A percentile compares a stretch with the other conserved stretches of the same genome.
phyloP scores from a whole-genome alignment of 1,140 invertebrate species.

The Cotesia vestalis region DNA sequence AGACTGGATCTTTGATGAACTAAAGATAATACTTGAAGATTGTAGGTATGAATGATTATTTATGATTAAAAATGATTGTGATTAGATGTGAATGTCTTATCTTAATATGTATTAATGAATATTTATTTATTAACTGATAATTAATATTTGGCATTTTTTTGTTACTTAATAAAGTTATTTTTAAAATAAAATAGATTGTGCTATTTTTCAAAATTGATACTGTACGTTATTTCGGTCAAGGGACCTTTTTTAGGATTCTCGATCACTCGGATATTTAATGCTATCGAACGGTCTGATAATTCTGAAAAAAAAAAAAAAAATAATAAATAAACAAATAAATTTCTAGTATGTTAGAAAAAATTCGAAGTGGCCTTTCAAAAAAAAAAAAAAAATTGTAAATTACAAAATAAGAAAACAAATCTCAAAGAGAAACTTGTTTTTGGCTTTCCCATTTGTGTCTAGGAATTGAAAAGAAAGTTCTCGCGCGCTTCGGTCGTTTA shows the following conservation, averaged over 20 bases:
- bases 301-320: conserved; percentile 38
- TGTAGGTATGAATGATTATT: conserved; percentile 30
- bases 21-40: conserved; percentile 40
- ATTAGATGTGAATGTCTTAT: conserved; percentile 33
- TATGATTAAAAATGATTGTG: conserved; percentile 7
- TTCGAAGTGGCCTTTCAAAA: conserved; percentile 45
- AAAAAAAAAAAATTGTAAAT: conserved; percentile 45
- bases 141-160: conserved; percentile 24
- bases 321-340: conserved; percentile 27
- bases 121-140: neutral
- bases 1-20: conserved; percentile 41
- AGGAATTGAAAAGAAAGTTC: conserved; percentile 41
- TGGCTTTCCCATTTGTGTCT: conserved; percentile 32
- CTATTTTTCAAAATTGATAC: conserved; percentile 66
- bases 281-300: conserved; percentile 46
- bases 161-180: neutral
- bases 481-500: conserved; percentile 28
- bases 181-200: conserved; percentile 49
- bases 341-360: conserved; percentile 55
- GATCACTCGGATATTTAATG: conserved; percentile 49
- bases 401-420: conserved; percentile 53
- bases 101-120: conserved; percentile 1
- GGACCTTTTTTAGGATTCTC: conserved; percentile 44
- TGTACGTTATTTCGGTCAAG: conserved; percentile 48
- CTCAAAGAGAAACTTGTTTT: conserved; percentile 32